Evolutionary conservation across 2,888 invertebrate species (phyloP), one percentile per base, ranked within the genome.

Genomic region (Crematogaster levior): DNA sequence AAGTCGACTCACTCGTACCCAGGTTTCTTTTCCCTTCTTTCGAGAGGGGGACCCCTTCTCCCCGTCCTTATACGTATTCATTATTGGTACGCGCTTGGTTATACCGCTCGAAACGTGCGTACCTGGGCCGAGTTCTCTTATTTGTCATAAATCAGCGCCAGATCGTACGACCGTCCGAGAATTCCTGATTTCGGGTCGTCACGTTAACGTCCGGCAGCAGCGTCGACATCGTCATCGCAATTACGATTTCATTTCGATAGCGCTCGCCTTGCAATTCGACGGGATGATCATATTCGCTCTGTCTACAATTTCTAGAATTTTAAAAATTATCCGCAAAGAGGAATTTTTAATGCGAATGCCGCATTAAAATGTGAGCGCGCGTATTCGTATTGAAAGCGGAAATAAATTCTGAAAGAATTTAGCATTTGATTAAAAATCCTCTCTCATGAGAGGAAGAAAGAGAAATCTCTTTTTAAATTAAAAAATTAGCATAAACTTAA

Each of bases 121-220:
- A 85, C 86, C 90, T 86, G 86, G 88, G 85, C 89, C 90, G 91
- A 89, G 90, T 90, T 91, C 88, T 92, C 91, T 92, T 92, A 91
- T 92, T 92, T 92, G 92, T 92, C 92, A 92, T 92, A 92, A 92
- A 92, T 92, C 92, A 92, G 91, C 89, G 89, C 82, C 89, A 85
- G 88, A 87, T 90, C 90, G 88, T 87, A 90, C 90, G 85, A 87
- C 86, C 83, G 80, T 87, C 83, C 84, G 88, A 82, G 89, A 90
- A 90, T 90, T 90, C 90, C 84, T 88, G 90, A 90, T 90, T 89
- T 90, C 85, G 84, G 83, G 48, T 77, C 73, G 84, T 70, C 68
- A 7, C 18, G 6, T 48, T 46, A 21, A 46, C 63, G 46, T 40
- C 53, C 37, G 21, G 40, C 2, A 58, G 60, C 46, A 5, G 3